Base-by-base conservation (phyloP, 2,797 vertebrate genomes). In the Clarias platycephalus region DNA sequence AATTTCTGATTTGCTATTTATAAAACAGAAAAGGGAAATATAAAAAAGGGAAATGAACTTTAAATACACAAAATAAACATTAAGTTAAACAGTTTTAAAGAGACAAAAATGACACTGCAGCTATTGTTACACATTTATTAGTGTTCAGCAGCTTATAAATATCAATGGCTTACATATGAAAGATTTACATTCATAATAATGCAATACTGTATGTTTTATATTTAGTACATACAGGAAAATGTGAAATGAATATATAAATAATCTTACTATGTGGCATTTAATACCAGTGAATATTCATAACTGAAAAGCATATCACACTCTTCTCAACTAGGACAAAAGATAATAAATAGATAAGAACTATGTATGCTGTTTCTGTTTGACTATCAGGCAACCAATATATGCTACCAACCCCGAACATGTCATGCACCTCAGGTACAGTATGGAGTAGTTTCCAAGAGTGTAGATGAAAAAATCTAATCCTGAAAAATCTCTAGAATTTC, bases 221-320 rank as follows among this genome's bases (percentile, higher is more conserved):
- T 49, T 66, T 40, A 20, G 62, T 53, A 53, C 16, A 80, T 81
- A 68, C 67, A 82, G 26, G 34, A 31, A 40, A 81, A 77, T 44
- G 53, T 81, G 26, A 5, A 75, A 70, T 44, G 49, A 75, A 55
- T 84, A 84, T 64, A 83, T 79, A 67, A 68, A 88, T 58, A 28
- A 81, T 66, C 57, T 20, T 76, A 57, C n/a, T 55, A 28, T 28
- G 49, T 28, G 71, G 13, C n/a, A 55, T 55, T 57, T 10, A 75
- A 20, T 75, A 26, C 40, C 40, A 53, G 78, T 85, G 37, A 81
- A 75, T 74, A 44, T 60, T 67, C 26, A 34, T 82, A 62, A 58
- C 34, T 68, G n/a, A 77, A 77, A 53, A 68, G 22, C 10, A 40
- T 63, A 28, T 84, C 77, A 85, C 83, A 85, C 81, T 83, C 63